Conservation (phyloP, 2,797 vertebrate species). For the Otus scops region DNA sequence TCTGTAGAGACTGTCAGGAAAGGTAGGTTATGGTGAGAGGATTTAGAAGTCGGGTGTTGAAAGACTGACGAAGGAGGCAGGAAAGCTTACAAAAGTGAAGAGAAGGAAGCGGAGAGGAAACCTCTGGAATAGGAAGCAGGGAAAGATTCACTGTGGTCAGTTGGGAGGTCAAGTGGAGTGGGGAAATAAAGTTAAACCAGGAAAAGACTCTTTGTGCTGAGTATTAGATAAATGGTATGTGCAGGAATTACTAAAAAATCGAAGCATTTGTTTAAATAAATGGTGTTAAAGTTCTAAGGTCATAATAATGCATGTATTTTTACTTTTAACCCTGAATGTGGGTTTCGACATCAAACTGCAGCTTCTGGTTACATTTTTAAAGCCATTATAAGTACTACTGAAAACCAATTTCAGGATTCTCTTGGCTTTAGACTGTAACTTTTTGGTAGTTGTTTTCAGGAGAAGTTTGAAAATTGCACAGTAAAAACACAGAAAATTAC, state of each 20-base stretch:
- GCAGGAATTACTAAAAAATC: background rate
- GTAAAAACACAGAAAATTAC: background rate
- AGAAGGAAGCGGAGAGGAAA: background rate
- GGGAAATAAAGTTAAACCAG: background rate
- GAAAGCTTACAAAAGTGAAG: background rate
- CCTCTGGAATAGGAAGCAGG: background rate
- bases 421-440: background rate
- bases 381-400: background rate
- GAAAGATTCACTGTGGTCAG: background rate
- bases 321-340: background rate
- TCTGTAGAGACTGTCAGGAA: background rate
- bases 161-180: background rate
- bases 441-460: background rate
- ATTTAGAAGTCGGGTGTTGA: background rate
- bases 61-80: background rate
- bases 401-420: background rate
- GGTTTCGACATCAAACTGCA: background rate
- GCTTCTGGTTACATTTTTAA: background rate
- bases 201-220: background rate
- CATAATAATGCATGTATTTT: background rate
- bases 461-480: background rate
- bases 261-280: background rate
- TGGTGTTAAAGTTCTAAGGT: background rate
- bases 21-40: background rate
- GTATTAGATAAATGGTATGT: background rate